Percentiles rank a stretch among this genome's conserved stretches.
These are phyloP conservation scores for Paratrypauchen microcephalus DNA, from an alignment of 2,797 vertebrate species.

Conservation along the genomic window DNA sequence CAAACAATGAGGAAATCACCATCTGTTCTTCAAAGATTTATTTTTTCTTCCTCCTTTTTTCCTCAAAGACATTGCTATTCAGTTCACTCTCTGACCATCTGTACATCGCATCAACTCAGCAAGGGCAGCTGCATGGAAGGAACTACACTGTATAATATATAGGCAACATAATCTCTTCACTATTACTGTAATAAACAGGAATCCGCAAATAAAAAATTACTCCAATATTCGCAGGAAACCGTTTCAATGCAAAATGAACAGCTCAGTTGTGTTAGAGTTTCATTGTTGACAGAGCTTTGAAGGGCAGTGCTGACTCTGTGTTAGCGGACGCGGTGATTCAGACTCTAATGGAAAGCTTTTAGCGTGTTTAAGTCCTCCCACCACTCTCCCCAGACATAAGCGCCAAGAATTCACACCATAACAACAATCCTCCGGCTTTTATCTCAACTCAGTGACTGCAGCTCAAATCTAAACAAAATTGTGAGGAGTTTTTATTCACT, in stretches of 20 bases:
- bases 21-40: slow-evolving; percentile 2
- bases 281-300: slow-evolving; percentile 20
- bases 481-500: too few species aligned
- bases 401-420: slow-evolving; percentile 24
- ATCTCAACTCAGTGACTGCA: slow-evolving; percentile 16
- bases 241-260: background rate
- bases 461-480: background rate
- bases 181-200: slow-evolving; percentile 44
- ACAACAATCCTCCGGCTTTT: slow-evolving; percentile 11
- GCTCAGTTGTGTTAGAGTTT: background rate
- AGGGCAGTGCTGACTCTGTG: slow-evolving; percentile 22
- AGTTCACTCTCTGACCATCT: slow-evolving; percentile 26
- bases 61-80: slow-evolving; percentile 25
- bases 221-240: background rate
- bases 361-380: slow-evolving; percentile 44
- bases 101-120: slow-evolving; percentile 15
- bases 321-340: slow-evolving; percentile 47
- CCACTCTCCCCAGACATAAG: slow-evolving; percentile 23
- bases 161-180: slow-evolving; percentile 35
- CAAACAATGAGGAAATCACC: slow-evolving; percentile 5
- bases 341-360: slow-evolving; percentile 58
- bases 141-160: slow-evolving; percentile 38
- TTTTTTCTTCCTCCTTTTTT: background rate
- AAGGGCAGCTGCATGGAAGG: slow-evolving; percentile 41
- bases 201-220: background rate